Evolutionary conservation across 2,797 vertebrate genomes (phyloP), one percentile per base, ranked within the genome.

Genomic region (Amblyopsis hoosieri): DNA sequence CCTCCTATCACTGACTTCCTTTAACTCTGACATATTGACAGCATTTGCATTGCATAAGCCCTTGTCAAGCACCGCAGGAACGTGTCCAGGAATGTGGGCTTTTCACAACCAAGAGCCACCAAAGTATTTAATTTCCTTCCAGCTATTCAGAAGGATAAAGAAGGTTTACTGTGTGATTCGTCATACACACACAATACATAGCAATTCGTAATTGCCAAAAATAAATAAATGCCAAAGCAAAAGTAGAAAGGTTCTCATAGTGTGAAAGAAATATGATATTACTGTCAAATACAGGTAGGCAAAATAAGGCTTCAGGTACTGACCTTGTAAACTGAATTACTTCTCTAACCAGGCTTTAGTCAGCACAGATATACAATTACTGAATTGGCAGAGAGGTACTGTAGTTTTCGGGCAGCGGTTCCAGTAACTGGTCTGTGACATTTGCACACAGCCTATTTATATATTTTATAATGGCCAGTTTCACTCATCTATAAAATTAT

Each of bases 391-490:
- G 59, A 54, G 47, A 61, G 50, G 23, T 29, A 29, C 23, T 29
- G 23, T 29, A 67, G 49, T 55, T 69, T 47, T 65, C 8, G 33
- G 33, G 71, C 75, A 47, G 62, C 55, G 33, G 74, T 79, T 77
- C 72, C 62, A 65, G 46, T 66, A 61, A 56, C 47, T 74, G 71
- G 45, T 76, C 59, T 75, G 70, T 75, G 66, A 74, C 55, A 75
- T 54, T 69, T 73, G 54, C 58, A 70, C 42, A 31, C 70, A 65
- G 60, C 57, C 31, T 64, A 46, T 71, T 64, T 71, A 50, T 51
- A 5, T 66, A 54, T 51, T 12, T 31, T 31, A 4, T 57, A 60
- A 69, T 69, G 46, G 46, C n/a, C 11, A 48, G 46, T n/a, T 3
- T 48, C 46, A 12, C 46, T n/a, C 11, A 12, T 48, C 46, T 48